Conservation (phyloP, 2,888 invertebrate species). For the Eupithecia subfuscata region DNA sequence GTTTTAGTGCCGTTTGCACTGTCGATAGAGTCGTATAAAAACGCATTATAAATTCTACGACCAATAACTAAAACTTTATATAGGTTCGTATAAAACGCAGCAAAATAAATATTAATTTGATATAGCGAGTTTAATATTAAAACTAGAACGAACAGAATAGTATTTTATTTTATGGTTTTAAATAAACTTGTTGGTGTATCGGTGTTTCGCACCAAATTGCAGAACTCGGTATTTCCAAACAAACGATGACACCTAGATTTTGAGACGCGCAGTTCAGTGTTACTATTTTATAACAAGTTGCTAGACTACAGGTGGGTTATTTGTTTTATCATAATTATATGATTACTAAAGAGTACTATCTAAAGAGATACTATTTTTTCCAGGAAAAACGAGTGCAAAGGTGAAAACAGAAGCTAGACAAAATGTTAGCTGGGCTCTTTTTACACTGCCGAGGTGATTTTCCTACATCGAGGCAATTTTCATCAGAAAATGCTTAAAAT, state of each 20-base stretch:
- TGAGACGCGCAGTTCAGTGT: neutral
- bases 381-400: neutral
- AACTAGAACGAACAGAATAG: neutral
- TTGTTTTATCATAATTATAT: too few species aligned
- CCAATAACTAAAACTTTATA: constrained; percentile 1
- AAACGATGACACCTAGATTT: neutral
- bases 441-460: neutral
- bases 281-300: too few species aligned
- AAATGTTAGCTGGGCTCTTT: neutral
- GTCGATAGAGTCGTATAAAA: neutral
- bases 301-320: too few species aligned
- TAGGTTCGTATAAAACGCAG: neutral
- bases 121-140: neutral
- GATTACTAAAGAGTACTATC: too few species aligned
- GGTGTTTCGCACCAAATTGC: too few species aligned
- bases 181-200: neutral
- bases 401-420: neutral
- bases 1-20: neutral
- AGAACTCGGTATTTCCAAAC: neutral
- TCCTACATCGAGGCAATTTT: neutral
- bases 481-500: neutral
- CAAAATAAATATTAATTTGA: neutral
- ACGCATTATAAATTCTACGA: neutral
- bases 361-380: too few species aligned
- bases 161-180: neutral